These are phyloP conservation scores for Platycheirus rosarum DNA, from an alignment of 2,888 invertebrate genomes.

Conservation along the genomic window DNA sequence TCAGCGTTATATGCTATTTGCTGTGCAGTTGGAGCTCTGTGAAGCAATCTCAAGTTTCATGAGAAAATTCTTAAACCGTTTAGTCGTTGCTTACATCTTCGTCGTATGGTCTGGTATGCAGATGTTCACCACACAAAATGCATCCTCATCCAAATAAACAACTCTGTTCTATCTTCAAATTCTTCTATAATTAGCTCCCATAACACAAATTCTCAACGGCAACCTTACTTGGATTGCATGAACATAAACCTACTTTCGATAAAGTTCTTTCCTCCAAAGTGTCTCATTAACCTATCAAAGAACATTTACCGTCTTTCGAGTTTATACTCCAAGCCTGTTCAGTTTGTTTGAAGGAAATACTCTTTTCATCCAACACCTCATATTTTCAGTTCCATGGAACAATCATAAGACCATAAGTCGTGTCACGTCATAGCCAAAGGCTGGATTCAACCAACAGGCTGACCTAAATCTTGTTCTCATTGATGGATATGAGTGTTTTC, in stretches of 20 bases:
- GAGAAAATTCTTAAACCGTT: too few relatives aligned
- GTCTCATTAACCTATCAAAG: slow-evolving; percentile 31
- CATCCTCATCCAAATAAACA: neutral
- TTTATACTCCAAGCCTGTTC: neutral
- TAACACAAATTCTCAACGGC: slow-evolving; percentile 12
- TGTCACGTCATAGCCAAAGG: slow-evolving; percentile 11
- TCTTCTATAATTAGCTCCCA: slow-evolving; percentile 47
- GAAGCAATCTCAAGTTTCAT: too few relatives aligned
- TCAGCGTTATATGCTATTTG: too few relatives aligned
- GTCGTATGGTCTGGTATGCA: too few relatives aligned
- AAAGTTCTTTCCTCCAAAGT: slow-evolving; percentile 11
- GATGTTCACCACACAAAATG: neutral
- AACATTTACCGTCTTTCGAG: slow-evolving; percentile 6
- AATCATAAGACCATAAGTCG: slow-evolving; percentile 30
- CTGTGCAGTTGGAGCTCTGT: too few relatives aligned
- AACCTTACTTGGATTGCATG: slow-evolving; percentile 20
- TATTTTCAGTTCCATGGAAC: slow-evolving; percentile 6
- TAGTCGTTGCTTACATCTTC: too few relatives aligned
- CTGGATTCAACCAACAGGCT: slow-evolving; percentile 29
- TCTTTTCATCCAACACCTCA: slow-evolving; percentile 24
- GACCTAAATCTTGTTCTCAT: slow-evolving; percentile 42
- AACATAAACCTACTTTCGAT: slow-evolving; percentile 55
- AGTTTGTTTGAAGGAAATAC: neutral
- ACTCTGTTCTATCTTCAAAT: slow-evolving; percentile 37
- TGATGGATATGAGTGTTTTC: slow-evolving; percentile 15